Percentiles rank a stretch among this genome's conserved stretches.
These are phyloP conservation scores for Thalassarche chlororhynchos DNA, from an alignment of 2,113 vertebrate species.

Conservation along the genomic window DNA sequence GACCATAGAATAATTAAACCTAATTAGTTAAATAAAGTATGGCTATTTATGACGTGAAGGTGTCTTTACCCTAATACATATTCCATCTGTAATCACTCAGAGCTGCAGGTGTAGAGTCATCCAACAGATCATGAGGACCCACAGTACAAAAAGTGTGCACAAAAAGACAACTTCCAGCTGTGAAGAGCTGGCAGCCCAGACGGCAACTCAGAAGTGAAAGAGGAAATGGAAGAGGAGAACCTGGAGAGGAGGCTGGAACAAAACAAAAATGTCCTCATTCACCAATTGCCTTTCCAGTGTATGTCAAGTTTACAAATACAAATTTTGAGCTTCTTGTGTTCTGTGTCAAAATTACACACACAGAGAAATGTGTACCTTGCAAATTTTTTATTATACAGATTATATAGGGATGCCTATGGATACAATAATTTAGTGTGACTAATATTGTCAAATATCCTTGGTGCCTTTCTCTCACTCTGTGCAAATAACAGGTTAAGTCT, in stretches of 20 bases:
- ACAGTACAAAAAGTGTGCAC: neutral
- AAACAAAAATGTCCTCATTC: neutral
- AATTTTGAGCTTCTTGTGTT: neutral
- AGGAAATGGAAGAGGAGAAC: neutral
- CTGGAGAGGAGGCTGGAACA: neutral
- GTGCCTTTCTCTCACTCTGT: neutral
- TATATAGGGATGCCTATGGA: neutral
- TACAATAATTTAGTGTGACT: neutral
- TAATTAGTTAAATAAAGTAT: neutral
- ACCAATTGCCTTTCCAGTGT: neutral
- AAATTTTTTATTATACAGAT: neutral
- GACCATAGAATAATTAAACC: neutral
- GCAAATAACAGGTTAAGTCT: neutral
- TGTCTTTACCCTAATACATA: neutral
- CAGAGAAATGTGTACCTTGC: neutral
- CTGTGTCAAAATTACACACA: neutral
- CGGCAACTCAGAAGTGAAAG: neutral
- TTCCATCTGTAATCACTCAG: neutral
- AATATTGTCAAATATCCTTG: neutral
- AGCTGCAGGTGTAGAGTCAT: neutral
- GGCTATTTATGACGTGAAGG: neutral
- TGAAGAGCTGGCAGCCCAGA: neutral
- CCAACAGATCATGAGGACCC: neutral
- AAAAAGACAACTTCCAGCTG: neutral
- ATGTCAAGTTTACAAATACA: neutral